A percentile compares a stretch with the other conserved stretches of the same genome.
Conservation (phyloP, 2,888 invertebrate species). For the Phalera bucephala region DNA sequence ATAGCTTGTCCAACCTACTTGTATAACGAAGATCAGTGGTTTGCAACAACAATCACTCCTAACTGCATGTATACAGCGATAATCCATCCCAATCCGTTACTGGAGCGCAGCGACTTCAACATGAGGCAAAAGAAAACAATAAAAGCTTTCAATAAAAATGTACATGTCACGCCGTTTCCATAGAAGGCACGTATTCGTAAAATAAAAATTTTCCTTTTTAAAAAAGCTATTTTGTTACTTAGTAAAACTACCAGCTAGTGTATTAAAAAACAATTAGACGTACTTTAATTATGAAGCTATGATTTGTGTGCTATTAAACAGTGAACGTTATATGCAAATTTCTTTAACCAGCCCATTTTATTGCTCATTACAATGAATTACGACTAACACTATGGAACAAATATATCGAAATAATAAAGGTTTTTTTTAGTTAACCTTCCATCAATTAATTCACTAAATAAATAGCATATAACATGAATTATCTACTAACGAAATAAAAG, state of each 20-base stretch:
- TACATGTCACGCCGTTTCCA: constrained; percentile 58
- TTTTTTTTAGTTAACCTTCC: constrained; percentile 46
- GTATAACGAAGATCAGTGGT: too few species aligned
- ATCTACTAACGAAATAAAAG: constrained; percentile 58
- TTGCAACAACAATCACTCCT: too few species aligned
- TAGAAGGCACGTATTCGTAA: constrained; percentile 74
- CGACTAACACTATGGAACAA: constrained; percentile 28
- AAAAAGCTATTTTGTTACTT: constrained; percentile 76
- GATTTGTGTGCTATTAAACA: constrained; percentile 55
- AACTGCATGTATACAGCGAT: too few species aligned
- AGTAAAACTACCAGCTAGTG: constrained; percentile 60
- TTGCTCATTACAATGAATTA: constrained; percentile 36
- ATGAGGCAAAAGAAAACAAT: constrained; percentile 47
- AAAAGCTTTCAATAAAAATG: constrained; percentile 53
- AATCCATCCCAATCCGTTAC: constrained; percentile 8
- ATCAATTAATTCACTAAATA: constrained; percentile 59
- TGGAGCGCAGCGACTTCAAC: constrained; percentile 31
- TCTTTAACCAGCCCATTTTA: constrained; percentile 28
- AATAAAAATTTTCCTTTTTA: constrained; percentile 52
- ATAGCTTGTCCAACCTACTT: too few species aligned
- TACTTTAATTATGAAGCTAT: constrained; percentile 54
- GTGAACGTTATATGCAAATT: constrained; percentile 27
- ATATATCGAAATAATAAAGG: constrained; percentile 32
- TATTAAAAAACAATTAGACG: constrained; percentile 48
- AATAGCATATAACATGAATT: constrained; percentile 76